A percentile compares a stretch with the other conserved stretches of the same genome.
Evolutionary conservation across 2,113 vertebrate species (phyloP).

Genomic region (Geococcyx californianus): DNA sequence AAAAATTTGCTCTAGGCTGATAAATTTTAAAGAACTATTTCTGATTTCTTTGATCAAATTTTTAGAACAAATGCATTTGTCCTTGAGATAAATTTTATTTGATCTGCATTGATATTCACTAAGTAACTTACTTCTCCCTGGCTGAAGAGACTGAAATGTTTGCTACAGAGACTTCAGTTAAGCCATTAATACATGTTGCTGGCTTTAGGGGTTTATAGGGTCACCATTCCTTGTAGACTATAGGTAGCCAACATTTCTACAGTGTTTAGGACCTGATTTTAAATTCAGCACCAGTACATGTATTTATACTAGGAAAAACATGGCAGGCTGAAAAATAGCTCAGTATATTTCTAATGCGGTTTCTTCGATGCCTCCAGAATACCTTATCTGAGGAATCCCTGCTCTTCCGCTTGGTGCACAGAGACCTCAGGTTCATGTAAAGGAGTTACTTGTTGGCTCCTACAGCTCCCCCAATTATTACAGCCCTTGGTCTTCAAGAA

Average conservation of each 20-base stretch:
- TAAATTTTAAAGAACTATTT: background rate
- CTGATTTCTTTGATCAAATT: background rate
- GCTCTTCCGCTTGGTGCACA: background rate
- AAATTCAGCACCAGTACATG: background rate
- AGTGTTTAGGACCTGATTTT: background rate
- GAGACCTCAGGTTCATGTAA: background rate
- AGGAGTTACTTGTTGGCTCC: background rate
- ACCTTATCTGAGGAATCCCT: background rate
- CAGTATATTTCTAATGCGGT: background rate
- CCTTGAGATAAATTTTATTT: constrained; percentile 35
- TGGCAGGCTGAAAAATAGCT: background rate
- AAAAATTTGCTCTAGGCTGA: background rate
- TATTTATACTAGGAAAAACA: background rate
- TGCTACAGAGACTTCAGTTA: constrained; percentile 13
- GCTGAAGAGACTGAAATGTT: background rate
- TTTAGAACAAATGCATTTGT: constrained; percentile 6
- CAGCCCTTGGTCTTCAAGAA: background rate
- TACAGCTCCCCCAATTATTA: background rate
- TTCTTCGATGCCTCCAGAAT: background rate
- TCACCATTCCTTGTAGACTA: background rate
- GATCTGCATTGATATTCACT: constrained; percentile 41
- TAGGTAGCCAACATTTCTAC: background rate
- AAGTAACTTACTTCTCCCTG: background rate
- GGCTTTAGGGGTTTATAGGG: background rate
- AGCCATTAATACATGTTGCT: constrained; percentile 14